These are phyloP conservation scores for Venusia cambrica DNA, from an alignment of 2,888 invertebrate species.

Conservation along the genomic window DNA sequence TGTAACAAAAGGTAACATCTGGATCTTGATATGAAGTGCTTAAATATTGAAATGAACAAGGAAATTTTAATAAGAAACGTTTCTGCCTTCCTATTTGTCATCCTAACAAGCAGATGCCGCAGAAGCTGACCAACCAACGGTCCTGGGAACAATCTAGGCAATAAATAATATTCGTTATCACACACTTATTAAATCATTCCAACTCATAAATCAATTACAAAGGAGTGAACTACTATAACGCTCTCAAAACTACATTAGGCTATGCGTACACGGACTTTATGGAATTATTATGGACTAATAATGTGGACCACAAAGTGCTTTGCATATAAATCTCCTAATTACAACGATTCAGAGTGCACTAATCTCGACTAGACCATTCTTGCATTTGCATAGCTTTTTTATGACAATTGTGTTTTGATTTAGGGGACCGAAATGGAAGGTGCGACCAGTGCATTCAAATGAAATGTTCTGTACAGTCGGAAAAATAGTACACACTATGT, in stretches of 20 bases:
- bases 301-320: slow-evolving; percentile 74
- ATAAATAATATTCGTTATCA: slow-evolving; percentile 72
- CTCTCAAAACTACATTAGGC: slow-evolving; percentile 66
- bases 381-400: slow-evolving; percentile 65
- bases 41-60: too few species aligned
- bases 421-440: slow-evolving; percentile 56
- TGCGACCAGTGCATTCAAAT: slow-evolving; percentile 25
- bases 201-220: slow-evolving; percentile 70
- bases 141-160: slow-evolving; percentile 46
- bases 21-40: too few species aligned
- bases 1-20: too few species aligned
- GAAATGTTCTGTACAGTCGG: slow-evolving; percentile 23
- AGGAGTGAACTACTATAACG: slow-evolving; percentile 63
- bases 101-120: slow-evolving; percentile 26
- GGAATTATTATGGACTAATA: slow-evolving; percentile 64
- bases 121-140: slow-evolving; percentile 42
- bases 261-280: slow-evolving; percentile 46
- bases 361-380: slow-evolving; percentile 65
- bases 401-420: slow-evolving; percentile 68
- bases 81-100: slow-evolving; percentile 26
- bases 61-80: too few species aligned
- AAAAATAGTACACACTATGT: too few species aligned
- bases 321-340: slow-evolving; percentile 81
- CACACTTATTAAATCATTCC: slow-evolving; percentile 67
- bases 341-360: slow-evolving; percentile 64